Percentiles rank a stretch among this genome's conserved stretches.
phyloP scores from a whole-genome alignment of 1,140 invertebrate genomes.

The Drosophila triauraria region DNA sequence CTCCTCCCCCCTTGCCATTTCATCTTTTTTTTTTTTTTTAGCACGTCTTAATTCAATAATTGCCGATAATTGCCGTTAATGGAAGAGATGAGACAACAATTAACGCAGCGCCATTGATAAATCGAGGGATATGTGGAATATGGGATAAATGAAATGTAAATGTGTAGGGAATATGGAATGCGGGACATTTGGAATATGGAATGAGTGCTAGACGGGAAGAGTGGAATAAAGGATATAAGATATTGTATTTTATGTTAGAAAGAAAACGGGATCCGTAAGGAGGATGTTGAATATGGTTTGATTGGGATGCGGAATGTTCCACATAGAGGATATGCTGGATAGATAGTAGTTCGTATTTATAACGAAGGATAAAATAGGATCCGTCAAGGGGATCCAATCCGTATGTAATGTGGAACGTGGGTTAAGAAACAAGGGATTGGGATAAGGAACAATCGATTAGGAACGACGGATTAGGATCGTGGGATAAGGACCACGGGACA shows the following conservation, averaged over 20 bases:
- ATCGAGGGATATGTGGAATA: slow-evolving; percentile 12
- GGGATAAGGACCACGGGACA: no score
- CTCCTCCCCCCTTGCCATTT: background rate
- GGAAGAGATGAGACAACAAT: slow-evolving; percentile 58
- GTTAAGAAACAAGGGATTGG: background rate
- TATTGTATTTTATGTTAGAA: no score
- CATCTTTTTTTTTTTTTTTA: slow-evolving; percentile 36
- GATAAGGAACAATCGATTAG: background rate
- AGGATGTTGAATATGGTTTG: no score
- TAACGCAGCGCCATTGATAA: slow-evolving; percentile 68
- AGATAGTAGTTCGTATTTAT: background rate
- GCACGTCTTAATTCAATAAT: slow-evolving; percentile 68
- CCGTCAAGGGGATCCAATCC: background rate
- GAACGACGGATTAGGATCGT: background rate
- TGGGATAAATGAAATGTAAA: background rate
- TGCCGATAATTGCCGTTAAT: slow-evolving; percentile 71
- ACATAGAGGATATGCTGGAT: no score
- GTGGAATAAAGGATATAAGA: no score
- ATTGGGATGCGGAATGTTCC: no score
- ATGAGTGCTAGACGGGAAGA: no score
- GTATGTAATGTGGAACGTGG: background rate
- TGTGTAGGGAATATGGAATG: background rate
- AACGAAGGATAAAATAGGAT: background rate
- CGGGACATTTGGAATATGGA: background rate
- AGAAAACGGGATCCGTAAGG: no score